Evolutionary conservation across 2,888 invertebrate genomes (phyloP), one percentile per base, ranked within the genome.

Genomic region (Polymixis flavicincta): DNA sequence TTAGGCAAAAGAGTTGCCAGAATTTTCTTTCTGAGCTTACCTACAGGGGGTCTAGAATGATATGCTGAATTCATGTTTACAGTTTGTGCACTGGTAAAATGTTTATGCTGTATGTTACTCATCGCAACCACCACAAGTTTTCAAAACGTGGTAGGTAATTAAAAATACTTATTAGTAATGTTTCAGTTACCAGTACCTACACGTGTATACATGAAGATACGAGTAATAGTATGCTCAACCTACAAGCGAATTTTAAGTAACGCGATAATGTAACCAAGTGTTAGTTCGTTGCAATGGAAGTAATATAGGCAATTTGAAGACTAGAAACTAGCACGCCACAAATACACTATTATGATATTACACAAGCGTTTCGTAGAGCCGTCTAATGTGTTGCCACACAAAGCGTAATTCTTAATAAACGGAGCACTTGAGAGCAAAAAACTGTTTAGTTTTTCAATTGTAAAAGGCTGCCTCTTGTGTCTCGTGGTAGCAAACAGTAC

Each of bases 251-350:
- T 74, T 64, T n/a, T 54, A 61, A 71, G 80, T 81, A 81, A 65
- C 48, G n/a, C 82, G 54, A 42, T 75, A 75, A 65, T 75, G 13
- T 14, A 28, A 25, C 28, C 59, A 59, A 78, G 64, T 61, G n/a
- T 82, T 19, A 54, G 32, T 50, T 54, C 57, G 25, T 14, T 55
- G 69, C 72, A 73, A 67, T 70, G 22, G n/a, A 52, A 55, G 64
- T 80, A 68, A 78, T 68, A 71, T 73, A 67, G 45, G 64, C 81
- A 64, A 80, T 71, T 80, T 69, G 65, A 78, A 68, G 61, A 72
- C 79, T 77, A 42, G 68, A 68, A 83, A 83, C 68, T 71, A 50
- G 76, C 37, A 75, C 67, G 19, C 32, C 25, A 19, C 42, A 60
- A 65, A 83, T 57, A 59, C 57, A 75, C 65, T 59, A 48, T 57